phyloP scores from a whole-genome alignment of 1,140 invertebrate species.

The Drosophila suzukii region DNA sequence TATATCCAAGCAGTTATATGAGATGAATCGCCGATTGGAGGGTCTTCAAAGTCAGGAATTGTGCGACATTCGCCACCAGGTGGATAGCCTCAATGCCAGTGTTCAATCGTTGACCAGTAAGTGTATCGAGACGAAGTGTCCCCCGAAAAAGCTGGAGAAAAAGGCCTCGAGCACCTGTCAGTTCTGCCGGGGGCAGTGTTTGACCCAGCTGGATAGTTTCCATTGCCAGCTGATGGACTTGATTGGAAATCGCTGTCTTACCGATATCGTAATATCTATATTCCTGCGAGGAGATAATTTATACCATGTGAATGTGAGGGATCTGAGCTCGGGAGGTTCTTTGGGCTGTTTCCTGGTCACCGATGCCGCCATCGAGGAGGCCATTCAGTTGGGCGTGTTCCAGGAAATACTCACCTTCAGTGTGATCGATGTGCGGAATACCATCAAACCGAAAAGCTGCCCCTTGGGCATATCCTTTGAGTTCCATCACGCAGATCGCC shows the following conservation, averaged over 20 bases:
- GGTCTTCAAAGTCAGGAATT: neutral
- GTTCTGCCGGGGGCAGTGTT: constrained; percentile 35
- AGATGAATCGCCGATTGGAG: constrained; percentile 3
- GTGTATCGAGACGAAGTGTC: too few species aligned
- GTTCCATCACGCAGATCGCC: constrained; percentile 16
- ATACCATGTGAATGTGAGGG: constrained; percentile 65
- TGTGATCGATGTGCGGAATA: constrained; percentile 63
- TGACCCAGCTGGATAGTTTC: constrained; percentile 32
- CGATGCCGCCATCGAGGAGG: constrained; percentile 56
- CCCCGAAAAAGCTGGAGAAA: neutral
- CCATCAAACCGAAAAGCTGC: constrained; percentile 26
- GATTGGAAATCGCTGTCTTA: constrained; percentile 19
- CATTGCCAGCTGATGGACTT: constrained; percentile 17
- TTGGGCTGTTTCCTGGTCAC: constrained; percentile 65
- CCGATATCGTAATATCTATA: constrained; percentile 50
- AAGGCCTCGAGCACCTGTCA: constrained; percentile 44
- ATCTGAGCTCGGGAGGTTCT: constrained; percentile 14
- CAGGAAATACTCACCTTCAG: constrained; percentile 67
- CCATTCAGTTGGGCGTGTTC: constrained; percentile 47
- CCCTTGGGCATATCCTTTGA: constrained; percentile 62
- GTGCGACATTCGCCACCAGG: neutral
- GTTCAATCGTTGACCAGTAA: neutral
- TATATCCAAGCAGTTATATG: neutral
- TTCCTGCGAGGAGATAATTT: constrained; percentile 65
- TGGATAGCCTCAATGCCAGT: neutral